Conservation (phyloP, 2,888 invertebrate species). For the Luperina testacea region DNA sequence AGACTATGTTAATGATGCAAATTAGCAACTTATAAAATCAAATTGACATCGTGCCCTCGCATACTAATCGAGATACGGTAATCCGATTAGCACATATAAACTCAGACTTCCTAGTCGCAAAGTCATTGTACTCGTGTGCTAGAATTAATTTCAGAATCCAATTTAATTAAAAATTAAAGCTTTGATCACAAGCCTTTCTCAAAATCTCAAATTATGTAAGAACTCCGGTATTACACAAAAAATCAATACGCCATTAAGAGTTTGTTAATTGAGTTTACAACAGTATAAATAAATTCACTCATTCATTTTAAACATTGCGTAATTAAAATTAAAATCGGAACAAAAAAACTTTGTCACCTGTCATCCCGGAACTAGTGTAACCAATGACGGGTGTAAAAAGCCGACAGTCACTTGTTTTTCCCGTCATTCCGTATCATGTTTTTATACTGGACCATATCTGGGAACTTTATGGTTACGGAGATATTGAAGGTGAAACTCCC, state of each 20-base stretch:
- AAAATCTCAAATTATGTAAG: conserved; percentile 29
- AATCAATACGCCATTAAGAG: conserved; percentile 30
- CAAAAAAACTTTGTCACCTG: conserved; percentile 11
- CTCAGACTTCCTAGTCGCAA: conserved; percentile 21
- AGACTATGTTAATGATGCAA: conserved; percentile 16
- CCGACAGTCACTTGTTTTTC: background rate
- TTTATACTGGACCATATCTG: background rate
- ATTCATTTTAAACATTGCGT: conserved; percentile 34
- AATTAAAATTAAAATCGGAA: conserved; percentile 42
- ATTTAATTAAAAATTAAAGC: background rate
- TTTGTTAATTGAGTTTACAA: conserved; percentile 7
- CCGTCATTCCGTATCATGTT: background rate
- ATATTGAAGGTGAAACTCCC: background rate
- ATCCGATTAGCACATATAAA: conserved; percentile 35
- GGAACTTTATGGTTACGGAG: background rate
- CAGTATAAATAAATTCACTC: conserved; percentile 21
- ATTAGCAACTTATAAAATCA: conserved; percentile 28
- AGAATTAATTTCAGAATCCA: background rate
- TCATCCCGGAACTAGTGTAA: conserved; percentile 17
- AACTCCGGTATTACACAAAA: conserved; percentile 13
- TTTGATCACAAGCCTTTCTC: conserved; percentile 1
- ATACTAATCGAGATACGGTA: conserved; percentile 21
- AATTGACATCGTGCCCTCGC: conserved; percentile 34
- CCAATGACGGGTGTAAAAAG: background rate
- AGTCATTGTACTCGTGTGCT: background rate